phyloP scores from a whole-genome alignment of 2,888 invertebrate genomes.

The Orchesella flavescens region DNA sequence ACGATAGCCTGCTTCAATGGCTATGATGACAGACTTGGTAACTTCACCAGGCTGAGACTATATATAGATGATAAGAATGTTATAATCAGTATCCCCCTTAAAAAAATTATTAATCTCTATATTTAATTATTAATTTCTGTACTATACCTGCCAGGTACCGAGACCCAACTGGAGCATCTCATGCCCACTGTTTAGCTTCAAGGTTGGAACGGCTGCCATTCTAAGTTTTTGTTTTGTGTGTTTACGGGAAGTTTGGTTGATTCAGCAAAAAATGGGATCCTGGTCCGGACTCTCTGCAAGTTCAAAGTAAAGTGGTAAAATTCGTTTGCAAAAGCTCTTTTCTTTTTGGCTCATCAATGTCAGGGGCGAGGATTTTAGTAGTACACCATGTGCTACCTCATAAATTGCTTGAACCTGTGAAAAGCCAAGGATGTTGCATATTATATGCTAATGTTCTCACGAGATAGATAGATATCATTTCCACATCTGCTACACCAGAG shows the following conservation, averaged over 20 bases:
- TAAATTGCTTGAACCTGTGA: not conserved
- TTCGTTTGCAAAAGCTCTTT: not conserved
- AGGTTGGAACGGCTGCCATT: conserved; percentile 71
- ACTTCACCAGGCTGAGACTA: conserved; percentile 83
- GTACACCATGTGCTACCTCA: too few species aligned
- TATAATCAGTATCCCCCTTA: not conserved
- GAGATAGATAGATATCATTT: too few species aligned
- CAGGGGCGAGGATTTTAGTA: not conserved
- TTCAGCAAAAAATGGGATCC: conserved; percentile 14
- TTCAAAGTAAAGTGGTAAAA: conserved; percentile 19
- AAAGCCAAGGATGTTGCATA: not conserved
- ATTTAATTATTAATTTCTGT: not conserved
- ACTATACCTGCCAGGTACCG: conserved; percentile 84
- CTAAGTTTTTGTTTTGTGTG: conserved; percentile 1
- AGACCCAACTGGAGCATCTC: conserved; percentile 82
- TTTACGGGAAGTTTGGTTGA: not conserved
- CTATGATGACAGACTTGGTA: conserved; percentile 81
- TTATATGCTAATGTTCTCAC: not conserved
- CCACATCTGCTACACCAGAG: too few species aligned
- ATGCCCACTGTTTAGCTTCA: conserved; percentile 79
- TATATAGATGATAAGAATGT: not conserved
- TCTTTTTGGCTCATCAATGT: not conserved
- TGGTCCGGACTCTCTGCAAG: conserved; percentile 3
- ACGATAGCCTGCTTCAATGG: conserved; percentile 86
- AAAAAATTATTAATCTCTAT: not conserved